Conservation (phyloP, 2,113 vertebrate genomes). For the Lipotes vexillifer region DNA sequence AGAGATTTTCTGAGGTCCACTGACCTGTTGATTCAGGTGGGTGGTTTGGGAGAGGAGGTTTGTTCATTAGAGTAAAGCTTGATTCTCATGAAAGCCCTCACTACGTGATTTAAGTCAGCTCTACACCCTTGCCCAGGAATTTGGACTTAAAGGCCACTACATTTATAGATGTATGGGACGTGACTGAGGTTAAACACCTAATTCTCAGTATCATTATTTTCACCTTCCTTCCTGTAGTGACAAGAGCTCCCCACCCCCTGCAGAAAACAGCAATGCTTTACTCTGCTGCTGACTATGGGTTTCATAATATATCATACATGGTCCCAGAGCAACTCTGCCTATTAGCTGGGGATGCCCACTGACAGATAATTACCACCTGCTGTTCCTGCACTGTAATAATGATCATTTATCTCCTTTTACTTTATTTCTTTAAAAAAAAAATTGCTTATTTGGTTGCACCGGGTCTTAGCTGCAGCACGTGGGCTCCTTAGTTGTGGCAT, state of each 20-base stretch:
- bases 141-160: neutral
- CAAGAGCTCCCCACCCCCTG: neutral
- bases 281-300: neutral
- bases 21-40: neutral
- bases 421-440: neutral
- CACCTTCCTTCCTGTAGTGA: neutral
- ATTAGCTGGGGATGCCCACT: neutral
- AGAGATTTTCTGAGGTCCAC: neutral
- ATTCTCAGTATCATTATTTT: neutral
- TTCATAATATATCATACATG: neutral
- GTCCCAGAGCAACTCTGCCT: neutral
- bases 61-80: neutral
- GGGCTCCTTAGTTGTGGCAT: too few species aligned
- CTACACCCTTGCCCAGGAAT: neutral
- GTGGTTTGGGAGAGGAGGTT: neutral
- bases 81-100: neutral
- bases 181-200: neutral
- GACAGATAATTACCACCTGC: neutral
- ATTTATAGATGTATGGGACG: neutral
- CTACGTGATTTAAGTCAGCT: neutral
- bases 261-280: neutral
- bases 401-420: neutral
- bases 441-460: too few species aligned
- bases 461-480: too few species aligned
- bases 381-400: neutral